Conservation (phyloP, 2,797 vertebrate species). For the Balearica regulorum region DNA sequence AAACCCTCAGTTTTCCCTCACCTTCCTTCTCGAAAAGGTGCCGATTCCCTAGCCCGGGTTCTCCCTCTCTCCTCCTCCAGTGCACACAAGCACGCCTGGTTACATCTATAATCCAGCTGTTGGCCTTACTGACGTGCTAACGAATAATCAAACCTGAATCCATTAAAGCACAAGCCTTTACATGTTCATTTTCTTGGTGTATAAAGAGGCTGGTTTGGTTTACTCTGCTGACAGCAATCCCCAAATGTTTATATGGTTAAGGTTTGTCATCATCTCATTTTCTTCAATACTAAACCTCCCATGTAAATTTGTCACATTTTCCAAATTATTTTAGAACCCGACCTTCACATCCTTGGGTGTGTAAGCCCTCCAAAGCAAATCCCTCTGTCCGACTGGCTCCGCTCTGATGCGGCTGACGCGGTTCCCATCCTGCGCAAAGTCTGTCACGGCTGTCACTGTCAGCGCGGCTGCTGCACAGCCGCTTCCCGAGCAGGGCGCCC, state of each 20-base stretch:
- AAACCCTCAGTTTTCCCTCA: accelerated
- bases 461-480: constrained; percentile 70
- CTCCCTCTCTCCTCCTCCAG: background rate
- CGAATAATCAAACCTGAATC: background rate
- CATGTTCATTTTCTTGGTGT: background rate
- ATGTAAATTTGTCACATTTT: background rate
- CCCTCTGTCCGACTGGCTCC: background rate
- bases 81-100: background rate
- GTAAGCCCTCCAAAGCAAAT: constrained; percentile 77
- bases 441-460: constrained; percentile 74
- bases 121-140: background rate
- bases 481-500: constrained; percentile 45
- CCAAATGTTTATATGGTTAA: background rate
- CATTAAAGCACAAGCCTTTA: background rate
- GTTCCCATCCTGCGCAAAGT: constrained; percentile 77
- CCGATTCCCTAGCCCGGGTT: accelerated
- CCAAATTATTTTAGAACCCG: background rate
- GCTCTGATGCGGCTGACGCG: constrained; percentile 63
- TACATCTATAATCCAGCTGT: background rate
- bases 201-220: background rate
- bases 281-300: background rate
- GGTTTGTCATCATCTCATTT: background rate
- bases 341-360: constrained; percentile 73
- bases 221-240: background rate
- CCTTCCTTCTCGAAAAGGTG: background rate